phyloP scores from a whole-genome alignment of 1,140 invertebrate genomes.

The Diuraphis noxia region DNA sequence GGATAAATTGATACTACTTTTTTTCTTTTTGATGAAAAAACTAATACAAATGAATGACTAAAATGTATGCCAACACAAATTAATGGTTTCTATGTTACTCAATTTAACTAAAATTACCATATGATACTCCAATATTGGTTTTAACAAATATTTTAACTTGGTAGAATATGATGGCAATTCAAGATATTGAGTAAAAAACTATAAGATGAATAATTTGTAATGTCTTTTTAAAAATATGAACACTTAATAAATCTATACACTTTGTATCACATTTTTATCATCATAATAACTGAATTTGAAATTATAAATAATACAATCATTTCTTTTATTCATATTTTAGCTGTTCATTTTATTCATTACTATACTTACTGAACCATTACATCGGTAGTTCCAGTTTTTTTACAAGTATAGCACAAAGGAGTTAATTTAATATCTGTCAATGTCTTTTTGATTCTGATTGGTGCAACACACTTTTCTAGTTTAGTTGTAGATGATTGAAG shows the following conservation, averaged over 20 bases:
- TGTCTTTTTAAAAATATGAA: background rate
- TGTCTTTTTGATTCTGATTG: constrained; percentile 54
- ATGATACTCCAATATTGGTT: background rate
- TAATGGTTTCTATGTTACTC: background rate
- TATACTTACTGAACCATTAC: constrained; percentile 71
- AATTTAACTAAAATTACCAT: background rate
- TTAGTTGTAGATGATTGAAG: constrained; percentile 56
- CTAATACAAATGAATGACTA: background rate
- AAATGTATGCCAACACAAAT: background rate
- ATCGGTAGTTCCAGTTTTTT: constrained; percentile 64
- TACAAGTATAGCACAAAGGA: constrained; percentile 71
- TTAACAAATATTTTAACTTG: background rate
- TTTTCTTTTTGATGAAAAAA: background rate
- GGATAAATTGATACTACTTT: background rate
- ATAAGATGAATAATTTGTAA: background rate
- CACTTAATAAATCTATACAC: background rate
- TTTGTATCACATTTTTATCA: no score
- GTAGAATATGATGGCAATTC: background rate
- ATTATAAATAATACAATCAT: no score
- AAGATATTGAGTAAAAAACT: background rate
- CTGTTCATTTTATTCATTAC: no score
- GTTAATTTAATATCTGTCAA: constrained; percentile 61
- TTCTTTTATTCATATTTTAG: background rate
- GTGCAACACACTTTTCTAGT: constrained; percentile 54
- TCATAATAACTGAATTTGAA: no score